Evolutionary conservation across 1,140 invertebrate species (phyloP).

Genomic region (Pachypsylla venusta): DNA sequence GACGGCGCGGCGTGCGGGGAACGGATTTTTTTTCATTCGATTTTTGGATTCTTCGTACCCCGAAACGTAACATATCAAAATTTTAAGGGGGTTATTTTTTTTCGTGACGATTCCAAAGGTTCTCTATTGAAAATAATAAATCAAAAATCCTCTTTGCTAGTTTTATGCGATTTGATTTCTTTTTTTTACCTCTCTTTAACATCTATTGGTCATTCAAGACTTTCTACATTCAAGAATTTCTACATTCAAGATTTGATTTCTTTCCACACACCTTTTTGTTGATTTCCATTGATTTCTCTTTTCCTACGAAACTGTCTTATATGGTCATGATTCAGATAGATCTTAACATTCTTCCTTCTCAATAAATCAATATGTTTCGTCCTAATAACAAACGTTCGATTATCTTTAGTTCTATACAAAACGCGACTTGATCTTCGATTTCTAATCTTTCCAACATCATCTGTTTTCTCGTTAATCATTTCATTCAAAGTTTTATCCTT

Average conservation of each 20-base stretch:
- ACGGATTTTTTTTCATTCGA: too few relatives aligned
- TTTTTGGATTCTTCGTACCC: too few relatives aligned
- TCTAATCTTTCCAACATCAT: background rate
- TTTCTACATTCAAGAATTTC: too few relatives aligned
- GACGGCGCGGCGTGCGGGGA: too few relatives aligned
- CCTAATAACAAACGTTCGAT: background rate
- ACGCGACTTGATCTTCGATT: background rate
- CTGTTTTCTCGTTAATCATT: background rate
- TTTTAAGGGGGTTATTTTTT: background rate
- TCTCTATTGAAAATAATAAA: background rate
- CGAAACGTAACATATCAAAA: background rate
- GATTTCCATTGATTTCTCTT: background rate
- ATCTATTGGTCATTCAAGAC: background rate
- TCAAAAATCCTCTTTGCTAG: background rate
- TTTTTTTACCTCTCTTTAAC: background rate
- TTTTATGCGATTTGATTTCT: background rate
- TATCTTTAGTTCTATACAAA: background rate
- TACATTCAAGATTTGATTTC: too few relatives aligned
- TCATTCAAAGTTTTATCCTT: background rate
- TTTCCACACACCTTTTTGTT: too few relatives aligned
- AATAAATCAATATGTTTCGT: background rate
- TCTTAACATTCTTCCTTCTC: slow-evolving; percentile 3
- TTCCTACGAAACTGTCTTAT: background rate
- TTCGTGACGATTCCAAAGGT: background rate
- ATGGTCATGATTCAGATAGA: background rate